Evolutionary conservation across 2,888 invertebrate species (phyloP), one percentile per base, ranked within the genome.

Genomic region (Chironomus tentans): DNA sequence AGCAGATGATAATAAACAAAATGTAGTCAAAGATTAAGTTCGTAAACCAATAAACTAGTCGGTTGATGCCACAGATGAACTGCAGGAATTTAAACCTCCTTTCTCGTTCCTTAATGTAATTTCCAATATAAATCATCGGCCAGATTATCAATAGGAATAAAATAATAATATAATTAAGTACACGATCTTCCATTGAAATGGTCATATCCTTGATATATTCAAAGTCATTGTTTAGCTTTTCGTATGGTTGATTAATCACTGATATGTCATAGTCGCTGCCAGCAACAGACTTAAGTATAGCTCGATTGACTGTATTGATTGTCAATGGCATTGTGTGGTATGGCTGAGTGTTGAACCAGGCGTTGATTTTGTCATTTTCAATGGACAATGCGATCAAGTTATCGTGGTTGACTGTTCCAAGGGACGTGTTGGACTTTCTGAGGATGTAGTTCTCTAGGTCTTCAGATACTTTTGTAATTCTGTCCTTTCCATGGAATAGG

Each of bases 271-370:
- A 15, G 4, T 46, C 15, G 3, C 24, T 38, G 10, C 69, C 69
- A 15, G n/a, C 18, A 38, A 69, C 6, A 4, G 13, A 15, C 78
- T 84, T 85, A 0, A 91, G 85, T 48, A 92, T 81, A 0, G 91
- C 88, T 77, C 88, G 87, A 79, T 92, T 87, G 0, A 90, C 83
- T 13, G 89, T 81, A 68, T 88, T 87, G 4, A 93, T 82, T 0
- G 92, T 86, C 0, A 90, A 85, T 0, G 91, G 90, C 0, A 91
- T 88, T 69, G 90, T 88, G 81, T 94, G 94, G 79, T 88, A 89
- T 0, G 92, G 91, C 80, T 92, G 91, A 81, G 92, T 92, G 80
- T 93, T 94, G 82, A 92, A 91, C 87, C 90, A 90, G 0, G 89
- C 91, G 0, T 85, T 88, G 0, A 88, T 86, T 0, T 82, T 80